These are phyloP conservation scores for Drosophila pandora DNA, from an alignment of 1,140 invertebrate genomes.

Conservation along the genomic window DNA sequence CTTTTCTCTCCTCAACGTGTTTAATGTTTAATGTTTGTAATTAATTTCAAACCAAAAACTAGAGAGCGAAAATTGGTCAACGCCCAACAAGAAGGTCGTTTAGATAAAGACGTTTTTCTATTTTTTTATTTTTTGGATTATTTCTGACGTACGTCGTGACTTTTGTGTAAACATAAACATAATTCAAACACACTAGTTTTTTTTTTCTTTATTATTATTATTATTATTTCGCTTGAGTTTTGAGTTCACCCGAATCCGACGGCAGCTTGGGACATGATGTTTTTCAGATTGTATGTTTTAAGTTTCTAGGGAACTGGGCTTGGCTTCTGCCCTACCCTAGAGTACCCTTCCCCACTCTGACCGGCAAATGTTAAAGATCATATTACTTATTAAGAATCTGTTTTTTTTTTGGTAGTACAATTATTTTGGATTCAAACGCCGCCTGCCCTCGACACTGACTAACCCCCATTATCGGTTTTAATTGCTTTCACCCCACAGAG, in stretches of 20 bases:
- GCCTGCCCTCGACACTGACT: slow-evolving; percentile 40
- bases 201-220: slow-evolving; percentile 34
- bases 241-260: slow-evolving; percentile 32
- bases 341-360: neutral
- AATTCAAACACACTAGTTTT: slow-evolving; percentile 33
- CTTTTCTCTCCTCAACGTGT: slow-evolving; percentile 19
- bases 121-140: too few species aligned
- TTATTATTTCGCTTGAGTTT: slow-evolving; percentile 27
- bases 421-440: neutral
- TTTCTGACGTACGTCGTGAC: slow-evolving; percentile 43
- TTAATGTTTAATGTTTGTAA: slow-evolving; percentile 61
- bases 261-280: slow-evolving; percentile 17
- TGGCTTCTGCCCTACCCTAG: slow-evolving; percentile 5
- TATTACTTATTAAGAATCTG: slow-evolving; percentile 17
- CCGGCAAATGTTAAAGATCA: slow-evolving; percentile 31
- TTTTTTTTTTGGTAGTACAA: neutral
- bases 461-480: slow-evolving; percentile 53
- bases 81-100: slow-evolving; percentile 34
- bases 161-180: slow-evolving; percentile 63
- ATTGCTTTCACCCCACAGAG: slow-evolving; percentile 42
- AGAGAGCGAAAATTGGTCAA: slow-evolving; percentile 30
- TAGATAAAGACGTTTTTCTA: slow-evolving; percentile 7
- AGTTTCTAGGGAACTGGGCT: slow-evolving; percentile 38
- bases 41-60: slow-evolving; percentile 47
- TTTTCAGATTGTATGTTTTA: slow-evolving; percentile 16